Percentiles rank a stretch among this genome's conserved stretches.
Evolutionary conservation across 2,113 vertebrate species (phyloP).

Genomic region (Oophaga pumilio): DNA sequence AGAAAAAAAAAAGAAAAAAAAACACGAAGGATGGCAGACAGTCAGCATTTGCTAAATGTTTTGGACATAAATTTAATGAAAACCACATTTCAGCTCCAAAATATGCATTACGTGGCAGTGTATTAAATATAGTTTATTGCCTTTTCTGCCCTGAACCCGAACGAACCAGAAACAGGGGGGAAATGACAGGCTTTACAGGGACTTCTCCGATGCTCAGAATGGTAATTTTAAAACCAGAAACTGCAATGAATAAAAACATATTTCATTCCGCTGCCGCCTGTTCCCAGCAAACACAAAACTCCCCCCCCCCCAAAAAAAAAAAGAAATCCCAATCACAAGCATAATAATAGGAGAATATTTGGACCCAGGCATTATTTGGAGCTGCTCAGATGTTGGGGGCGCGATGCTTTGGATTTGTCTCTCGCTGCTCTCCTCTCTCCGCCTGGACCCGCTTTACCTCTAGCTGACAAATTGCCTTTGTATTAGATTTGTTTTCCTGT

Average conservation of each 20-base stretch:
- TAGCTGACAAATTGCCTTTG: conserved; percentile 66
- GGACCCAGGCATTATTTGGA: neutral
- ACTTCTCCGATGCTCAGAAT: conserved; percentile 24
- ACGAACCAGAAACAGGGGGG: conserved; percentile 15
- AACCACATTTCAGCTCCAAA: conserved; percentile 84
- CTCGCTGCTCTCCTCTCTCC: conserved; percentile 54
- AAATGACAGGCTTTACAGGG: conserved; percentile 17
- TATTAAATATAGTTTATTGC: conserved; percentile 67
- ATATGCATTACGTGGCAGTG: conserved; percentile 79
- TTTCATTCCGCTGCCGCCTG: neutral
- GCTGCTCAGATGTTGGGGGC: conserved; percentile 13
- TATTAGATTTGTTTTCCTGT: conserved; percentile 65
- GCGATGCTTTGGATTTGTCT: conserved; percentile 45
- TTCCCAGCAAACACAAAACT: conserved; percentile 15
- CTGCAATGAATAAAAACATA: conserved; percentile 32
- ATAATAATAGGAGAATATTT: neutral
- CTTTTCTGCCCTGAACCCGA: conserved; percentile 49
- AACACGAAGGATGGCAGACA: conserved; percentile 73
- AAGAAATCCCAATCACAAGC: neutral
- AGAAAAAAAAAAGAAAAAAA: conserved; percentile 59
- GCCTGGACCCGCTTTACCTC: conserved; percentile 61
- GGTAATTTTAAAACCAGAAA: conserved; percentile 9
- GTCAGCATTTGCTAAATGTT: conserved; percentile 78
- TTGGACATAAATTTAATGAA: conserved; percentile 79
- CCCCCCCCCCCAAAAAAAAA: neutral